These are phyloP conservation scores for Pithys albifrons DNA, from an alignment of 2,113 vertebrate species.

Conservation along the genomic window DNA sequence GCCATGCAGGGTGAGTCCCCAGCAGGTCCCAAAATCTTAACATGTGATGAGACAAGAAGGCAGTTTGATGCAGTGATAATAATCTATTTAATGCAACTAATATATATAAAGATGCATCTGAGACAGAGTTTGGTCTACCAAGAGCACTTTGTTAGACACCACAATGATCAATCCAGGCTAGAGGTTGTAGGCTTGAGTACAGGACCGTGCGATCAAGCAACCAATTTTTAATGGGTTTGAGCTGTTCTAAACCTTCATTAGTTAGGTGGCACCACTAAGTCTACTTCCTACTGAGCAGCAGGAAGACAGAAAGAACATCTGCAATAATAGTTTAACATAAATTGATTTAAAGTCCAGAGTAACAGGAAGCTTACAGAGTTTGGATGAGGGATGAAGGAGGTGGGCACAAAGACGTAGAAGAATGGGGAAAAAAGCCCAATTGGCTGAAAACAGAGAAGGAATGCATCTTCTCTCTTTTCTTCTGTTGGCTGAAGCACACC, in stretches of 20 bases:
- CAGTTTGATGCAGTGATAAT: background rate
- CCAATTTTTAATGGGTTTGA: conserved; percentile 21
- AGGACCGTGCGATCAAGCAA: background rate
- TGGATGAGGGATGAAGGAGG: conserved; percentile 9
- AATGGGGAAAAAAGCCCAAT: background rate
- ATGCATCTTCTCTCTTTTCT: background rate
- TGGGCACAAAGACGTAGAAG: background rate
- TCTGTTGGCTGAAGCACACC: background rate
- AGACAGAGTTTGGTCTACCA: background rate
- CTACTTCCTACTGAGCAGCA: background rate
- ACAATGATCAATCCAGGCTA: background rate
- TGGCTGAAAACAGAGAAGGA: background rate
- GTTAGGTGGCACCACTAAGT: conserved; percentile 14
- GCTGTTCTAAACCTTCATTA: background rate
- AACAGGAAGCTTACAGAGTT: background rate
- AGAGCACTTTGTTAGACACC: background rate
- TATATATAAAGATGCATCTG: background rate
- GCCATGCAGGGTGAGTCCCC: background rate
- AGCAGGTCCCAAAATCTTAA: background rate
- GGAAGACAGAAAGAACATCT: conserved; percentile 29
- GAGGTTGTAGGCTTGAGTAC: background rate
- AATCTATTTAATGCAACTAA: background rate
- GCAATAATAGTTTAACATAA: conserved; percentile 35
- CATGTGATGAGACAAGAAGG: background rate
- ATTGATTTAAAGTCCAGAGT: conserved; percentile 35